These are phyloP conservation scores for Amorpha juglandis DNA, from an alignment of 2,888 invertebrate genomes.

Conservation along the genomic window DNA sequence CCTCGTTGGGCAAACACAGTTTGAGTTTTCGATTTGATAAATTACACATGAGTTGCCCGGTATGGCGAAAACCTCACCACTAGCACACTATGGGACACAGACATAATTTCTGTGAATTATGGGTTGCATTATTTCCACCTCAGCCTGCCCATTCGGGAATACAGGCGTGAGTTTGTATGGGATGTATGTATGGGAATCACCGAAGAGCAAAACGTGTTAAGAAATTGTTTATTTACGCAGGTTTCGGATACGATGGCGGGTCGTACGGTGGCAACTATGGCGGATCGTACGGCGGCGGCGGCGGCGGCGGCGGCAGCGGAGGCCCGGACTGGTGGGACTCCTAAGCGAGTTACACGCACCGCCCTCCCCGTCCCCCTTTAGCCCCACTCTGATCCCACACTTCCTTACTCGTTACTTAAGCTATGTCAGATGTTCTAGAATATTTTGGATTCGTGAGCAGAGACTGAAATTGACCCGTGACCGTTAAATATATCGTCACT, in stretches of 20 bases:
- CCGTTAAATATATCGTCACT: slow-evolving; percentile 30
- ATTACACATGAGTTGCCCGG: no score
- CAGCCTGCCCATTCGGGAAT: no score
- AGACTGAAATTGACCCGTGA: slow-evolving; percentile 75
- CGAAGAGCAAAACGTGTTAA: no score
- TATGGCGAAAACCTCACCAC: no score
- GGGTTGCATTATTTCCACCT: no score
- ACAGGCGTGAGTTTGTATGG: no score
- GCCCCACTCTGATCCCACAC: slow-evolving; percentile 37
- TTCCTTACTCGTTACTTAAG: slow-evolving; percentile 48
- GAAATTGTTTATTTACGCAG: slow-evolving; percentile 39
- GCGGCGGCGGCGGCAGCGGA: slow-evolving; percentile 75
- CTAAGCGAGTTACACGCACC: slow-evolving; percentile 53
- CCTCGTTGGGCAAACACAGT: no score
- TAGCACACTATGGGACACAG: no score
- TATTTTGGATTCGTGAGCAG: slow-evolving; percentile 53
- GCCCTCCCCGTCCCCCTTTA: slow-evolving; percentile 39
- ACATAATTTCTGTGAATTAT: no score
- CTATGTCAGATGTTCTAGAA: slow-evolving; percentile 52
- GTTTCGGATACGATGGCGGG: slow-evolving; percentile 71
- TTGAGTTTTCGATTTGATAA: no score
- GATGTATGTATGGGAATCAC: no score
- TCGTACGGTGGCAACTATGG: slow-evolving; percentile 77
- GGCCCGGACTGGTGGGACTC: slow-evolving; percentile 82
- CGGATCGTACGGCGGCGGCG: slow-evolving; percentile 75